phyloP scores from a whole-genome alignment of 2,888 invertebrate genomes.

The Papilio demoleus region DNA sequence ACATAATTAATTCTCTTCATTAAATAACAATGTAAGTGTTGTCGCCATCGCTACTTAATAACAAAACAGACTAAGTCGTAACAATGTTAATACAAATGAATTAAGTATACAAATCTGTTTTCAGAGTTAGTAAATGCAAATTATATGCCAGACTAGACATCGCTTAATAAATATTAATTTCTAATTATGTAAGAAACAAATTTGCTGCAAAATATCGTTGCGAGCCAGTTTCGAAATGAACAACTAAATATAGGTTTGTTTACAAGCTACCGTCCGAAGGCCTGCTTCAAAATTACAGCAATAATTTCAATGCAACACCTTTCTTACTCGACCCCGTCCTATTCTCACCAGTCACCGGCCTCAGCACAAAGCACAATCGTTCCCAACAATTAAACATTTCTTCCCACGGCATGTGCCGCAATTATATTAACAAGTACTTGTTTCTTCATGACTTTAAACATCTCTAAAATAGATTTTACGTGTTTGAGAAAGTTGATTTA shows the following conservation, averaged over 20 bases:
- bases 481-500: constrained; percentile 44
- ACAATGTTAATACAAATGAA: background rate
- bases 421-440: constrained; percentile 63
- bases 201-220: background rate
- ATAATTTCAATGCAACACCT: constrained; percentile 52
- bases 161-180: constrained; percentile 1
- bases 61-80: background rate
- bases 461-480: constrained; percentile 44
- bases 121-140: background rate
- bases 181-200: constrained; percentile 6
- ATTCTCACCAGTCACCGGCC: constrained; percentile 53
- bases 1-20: no score
- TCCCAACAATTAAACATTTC: constrained; percentile 62
- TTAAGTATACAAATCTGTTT: background rate
- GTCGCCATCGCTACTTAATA: background rate
- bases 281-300: constrained; percentile 46
- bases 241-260: constrained; percentile 36
- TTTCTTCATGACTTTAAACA: constrained; percentile 49
- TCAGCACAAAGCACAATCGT: constrained; percentile 61
- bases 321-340: constrained; percentile 53
- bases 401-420: constrained; percentile 62
- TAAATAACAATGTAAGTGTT: background rate
- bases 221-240: constrained; percentile 6
- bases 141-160: background rate
- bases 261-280: constrained; percentile 34